Evolutionary conservation across 2,888 invertebrate species (phyloP).

Genomic region (Agapostemon virescens): DNA sequence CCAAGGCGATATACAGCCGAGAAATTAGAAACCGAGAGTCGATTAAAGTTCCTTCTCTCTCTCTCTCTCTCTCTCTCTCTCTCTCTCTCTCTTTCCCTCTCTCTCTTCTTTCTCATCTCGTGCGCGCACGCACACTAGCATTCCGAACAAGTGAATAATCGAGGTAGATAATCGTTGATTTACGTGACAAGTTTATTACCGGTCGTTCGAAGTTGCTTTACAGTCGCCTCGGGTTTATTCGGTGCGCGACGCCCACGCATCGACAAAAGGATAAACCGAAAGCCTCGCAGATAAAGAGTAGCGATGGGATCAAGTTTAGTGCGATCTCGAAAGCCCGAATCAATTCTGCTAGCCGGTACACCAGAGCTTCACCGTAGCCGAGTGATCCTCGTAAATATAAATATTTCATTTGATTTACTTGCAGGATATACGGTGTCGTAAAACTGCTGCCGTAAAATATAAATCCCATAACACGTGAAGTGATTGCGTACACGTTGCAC

Average conservation of each 20-base stretch:
- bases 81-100: neutral
- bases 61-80: neutral
- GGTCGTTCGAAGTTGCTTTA: conserved; percentile 13
- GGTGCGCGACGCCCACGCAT: neutral
- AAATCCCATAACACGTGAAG: conserved; percentile 20
- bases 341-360: conserved; percentile 8
- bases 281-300: conserved; percentile 12
- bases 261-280: conserved; percentile 13
- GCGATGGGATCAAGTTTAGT: conserved; percentile 10
- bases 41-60: conserved; percentile 25
- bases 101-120: too few relatives aligned
- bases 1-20: conserved; percentile 7
- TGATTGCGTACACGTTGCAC: conserved; percentile 9
- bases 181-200: conserved; percentile 47
- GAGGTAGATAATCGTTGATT: conserved; percentile 41
- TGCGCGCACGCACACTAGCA: neutral
- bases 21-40: conserved; percentile 30
- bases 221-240: conserved; percentile 33
- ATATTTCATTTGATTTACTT: conserved; percentile 10
- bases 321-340: conserved; percentile 11
- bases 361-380: neutral
- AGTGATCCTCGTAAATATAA: conserved; percentile 22
- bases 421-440: neutral
- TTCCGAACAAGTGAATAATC: conserved; percentile 35
- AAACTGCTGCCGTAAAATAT: conserved; percentile 19